Evolutionary conservation across 1,140 invertebrate species (phyloP), one percentile per base, ranked within the genome.

Genomic region (Drosophila watanabei): DNA sequence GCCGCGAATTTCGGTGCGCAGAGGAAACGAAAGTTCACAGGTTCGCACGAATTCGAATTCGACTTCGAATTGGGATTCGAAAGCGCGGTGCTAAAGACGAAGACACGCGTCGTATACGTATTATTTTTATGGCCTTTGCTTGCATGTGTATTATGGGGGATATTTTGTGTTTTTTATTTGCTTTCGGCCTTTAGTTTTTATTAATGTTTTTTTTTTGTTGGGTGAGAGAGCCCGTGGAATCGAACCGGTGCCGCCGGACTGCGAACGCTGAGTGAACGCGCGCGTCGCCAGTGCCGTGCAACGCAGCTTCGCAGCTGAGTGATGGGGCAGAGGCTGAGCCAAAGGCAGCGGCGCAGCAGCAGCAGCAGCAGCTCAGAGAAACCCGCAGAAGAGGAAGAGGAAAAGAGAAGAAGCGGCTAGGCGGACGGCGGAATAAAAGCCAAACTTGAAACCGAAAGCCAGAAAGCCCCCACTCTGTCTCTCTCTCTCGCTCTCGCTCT

Each of bases 231-330:
- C 79, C 84, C 82, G 71, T 73, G 68, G 65, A 87, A 92, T 72
- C 82, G 90, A 92, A 92, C 90, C 90, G 90, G 75, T 90, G 90
- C 75, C 90, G 90, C 80, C 90, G 90, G 78, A 92, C 80, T 91
- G 78, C 90, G 79, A 92, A 87, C 81, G 80, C 51, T 86, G 78
- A 92, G 86, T 92, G 90, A 92, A 92, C 90, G 90, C 84, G 86
- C 86, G 86, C 79, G 86, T 75, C 51, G 66, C 66, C 77, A 79
- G 62, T 49, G 78, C 79, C 82, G 84, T 83, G 82, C 81, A 89
- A 82, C 78, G 62, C 81, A 89, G 86, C 75, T 87, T 81, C 61
- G 72, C 62, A 45, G 28, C 30, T 62, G 57, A 45, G 59, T 69
- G 20, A 35, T 45, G 57, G 8, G 46, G 59, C 18, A 59, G 58